These are phyloP conservation scores for Ptychochromis oligacanthus DNA, from an alignment of 2,113 vertebrate genomes.

Conservation along the genomic window DNA sequence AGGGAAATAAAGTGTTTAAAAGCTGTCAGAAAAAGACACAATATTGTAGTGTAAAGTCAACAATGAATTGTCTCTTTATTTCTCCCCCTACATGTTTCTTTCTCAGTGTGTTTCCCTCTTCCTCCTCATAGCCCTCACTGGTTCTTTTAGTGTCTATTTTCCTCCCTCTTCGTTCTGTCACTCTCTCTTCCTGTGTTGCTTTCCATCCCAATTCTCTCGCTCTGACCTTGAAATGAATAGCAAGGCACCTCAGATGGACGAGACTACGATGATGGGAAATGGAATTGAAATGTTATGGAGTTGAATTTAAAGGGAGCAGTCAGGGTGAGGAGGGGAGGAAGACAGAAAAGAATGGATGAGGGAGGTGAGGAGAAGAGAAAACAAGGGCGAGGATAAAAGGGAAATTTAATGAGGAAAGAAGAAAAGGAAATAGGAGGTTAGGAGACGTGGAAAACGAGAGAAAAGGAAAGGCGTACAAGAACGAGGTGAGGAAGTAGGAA, in stretches of 20 bases:
- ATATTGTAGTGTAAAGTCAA: neutral
- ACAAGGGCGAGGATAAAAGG: neutral
- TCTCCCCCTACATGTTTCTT: neutral
- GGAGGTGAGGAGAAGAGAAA: neutral
- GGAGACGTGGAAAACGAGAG: neutral
- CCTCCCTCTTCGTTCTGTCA: neutral
- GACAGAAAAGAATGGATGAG: neutral
- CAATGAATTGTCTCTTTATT: neutral
- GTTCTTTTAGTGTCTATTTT: constrained; percentile 1
- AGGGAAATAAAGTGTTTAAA: neutral
- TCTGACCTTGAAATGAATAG: constrained; percentile 32
- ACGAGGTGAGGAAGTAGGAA: neutral
- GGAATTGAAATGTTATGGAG: constrained; percentile 47
- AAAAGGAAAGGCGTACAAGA: neutral
- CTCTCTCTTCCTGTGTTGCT: neutral
- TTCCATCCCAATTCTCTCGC: constrained; percentile 8
- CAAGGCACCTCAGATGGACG: constrained; percentile 8
- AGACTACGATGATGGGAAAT: constrained; percentile 26
- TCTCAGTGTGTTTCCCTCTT: neutral
- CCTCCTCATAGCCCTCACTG: neutral
- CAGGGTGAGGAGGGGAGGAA: neutral
- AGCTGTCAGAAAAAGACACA: neutral
- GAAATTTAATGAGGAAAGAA: neutral
- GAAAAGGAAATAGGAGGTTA: neutral
- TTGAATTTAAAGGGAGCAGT: neutral